Evolutionary conservation across 2,888 invertebrate species (phyloP).

Genomic region (Napeogenes sylphis): DNA sequence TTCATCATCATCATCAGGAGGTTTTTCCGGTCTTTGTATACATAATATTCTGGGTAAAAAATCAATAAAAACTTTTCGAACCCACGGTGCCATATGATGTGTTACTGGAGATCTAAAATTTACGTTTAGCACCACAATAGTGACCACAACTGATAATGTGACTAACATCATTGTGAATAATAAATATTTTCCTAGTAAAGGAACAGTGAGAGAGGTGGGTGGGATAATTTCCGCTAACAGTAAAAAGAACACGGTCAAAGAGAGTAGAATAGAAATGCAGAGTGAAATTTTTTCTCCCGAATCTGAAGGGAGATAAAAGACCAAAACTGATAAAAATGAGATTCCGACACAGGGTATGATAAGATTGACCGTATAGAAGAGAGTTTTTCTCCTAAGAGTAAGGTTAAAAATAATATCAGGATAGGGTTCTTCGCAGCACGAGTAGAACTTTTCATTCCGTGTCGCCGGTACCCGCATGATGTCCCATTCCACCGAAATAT

Average conservation of each 20-base stretch:
- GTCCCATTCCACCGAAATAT: conserved; percentile 99
- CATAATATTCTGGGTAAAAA: conserved; percentile 90
- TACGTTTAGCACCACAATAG: conserved; percentile 95
- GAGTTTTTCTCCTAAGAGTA: conserved; percentile 94
- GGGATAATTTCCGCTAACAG: conserved; percentile 96
- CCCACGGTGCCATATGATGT: conserved; percentile 95
- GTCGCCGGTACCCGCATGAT: conserved; percentile 95
- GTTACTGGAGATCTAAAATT: conserved; percentile 95
- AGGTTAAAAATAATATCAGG: conserved; percentile 99
- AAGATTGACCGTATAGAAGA: conserved; percentile 98
- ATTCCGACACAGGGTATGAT: conserved; percentile 98
- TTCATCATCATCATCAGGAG: conserved; percentile 81
- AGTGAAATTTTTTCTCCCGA: conserved; percentile 98
- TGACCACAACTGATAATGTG: conserved; percentile 94
- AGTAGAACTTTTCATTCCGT: conserved; percentile 94
- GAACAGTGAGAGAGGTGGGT: conserved; percentile 94
- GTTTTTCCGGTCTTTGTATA: conserved; percentile 92
- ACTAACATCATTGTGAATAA: conserved; percentile 97
- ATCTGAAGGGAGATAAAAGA: conserved; percentile 98
- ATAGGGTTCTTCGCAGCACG: conserved; percentile 97
- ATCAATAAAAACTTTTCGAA: conserved; percentile 90
- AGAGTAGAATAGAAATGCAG: conserved; percentile 94
- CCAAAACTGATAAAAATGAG: conserved; percentile 96
- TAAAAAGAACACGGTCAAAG: conserved; percentile 95
- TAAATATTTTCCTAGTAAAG: conserved; percentile 93